Percentiles rank a stretch among this genome's conserved stretches.
phyloP scores from a whole-genome alignment of 2,797 vertebrate genomes.

The Labroides dimidiatus region DNA sequence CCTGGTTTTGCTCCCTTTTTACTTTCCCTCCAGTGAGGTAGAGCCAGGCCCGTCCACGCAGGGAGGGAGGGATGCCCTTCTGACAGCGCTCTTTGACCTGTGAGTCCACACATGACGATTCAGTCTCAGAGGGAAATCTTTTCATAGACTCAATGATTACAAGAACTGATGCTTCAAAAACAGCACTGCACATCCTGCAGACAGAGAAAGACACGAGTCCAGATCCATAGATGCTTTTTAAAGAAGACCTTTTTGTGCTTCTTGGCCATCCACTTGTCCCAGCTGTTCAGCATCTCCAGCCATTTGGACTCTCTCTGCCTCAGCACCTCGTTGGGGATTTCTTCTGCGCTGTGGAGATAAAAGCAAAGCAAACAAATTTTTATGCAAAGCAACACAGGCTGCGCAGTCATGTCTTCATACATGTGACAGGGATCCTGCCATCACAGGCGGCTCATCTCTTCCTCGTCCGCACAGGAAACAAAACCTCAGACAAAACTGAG shows the following conservation, averaged over 20 bases:
- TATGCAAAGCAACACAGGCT: neutral
- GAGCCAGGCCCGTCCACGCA: constrained; percentile 96
- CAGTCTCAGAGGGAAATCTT: neutral
- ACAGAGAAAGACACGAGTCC: neutral
- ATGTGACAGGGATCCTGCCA: constrained; percentile 16
- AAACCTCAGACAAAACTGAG: constrained; percentile 46
- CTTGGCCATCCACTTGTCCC: constrained; percentile 99
- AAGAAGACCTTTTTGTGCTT: constrained; percentile 93
- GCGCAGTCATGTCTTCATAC: constrained; percentile 7
- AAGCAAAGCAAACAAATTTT: neutral
- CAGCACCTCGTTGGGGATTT: constrained; percentile 90
- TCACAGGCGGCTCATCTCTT: constrained; percentile 42
- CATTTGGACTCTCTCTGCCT: constrained; percentile 95
- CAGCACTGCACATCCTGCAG: neutral
- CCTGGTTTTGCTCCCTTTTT: constrained; percentile 90
- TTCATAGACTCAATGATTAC: neutral
- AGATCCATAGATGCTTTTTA: neutral
- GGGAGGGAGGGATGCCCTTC: constrained; percentile 95
- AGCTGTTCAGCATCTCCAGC: constrained; percentile 98
- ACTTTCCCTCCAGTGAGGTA: constrained; percentile 96
- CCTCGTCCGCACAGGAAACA: constrained; percentile 67
- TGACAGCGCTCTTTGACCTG: constrained; percentile 96
- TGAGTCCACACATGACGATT: constrained; percentile 19
- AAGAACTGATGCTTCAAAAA: neutral
- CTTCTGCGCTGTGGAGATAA: constrained; percentile 81